phyloP scores from a whole-genome alignment of 2,113 vertebrate genomes.

The Zosterops borbonicus region DNA sequence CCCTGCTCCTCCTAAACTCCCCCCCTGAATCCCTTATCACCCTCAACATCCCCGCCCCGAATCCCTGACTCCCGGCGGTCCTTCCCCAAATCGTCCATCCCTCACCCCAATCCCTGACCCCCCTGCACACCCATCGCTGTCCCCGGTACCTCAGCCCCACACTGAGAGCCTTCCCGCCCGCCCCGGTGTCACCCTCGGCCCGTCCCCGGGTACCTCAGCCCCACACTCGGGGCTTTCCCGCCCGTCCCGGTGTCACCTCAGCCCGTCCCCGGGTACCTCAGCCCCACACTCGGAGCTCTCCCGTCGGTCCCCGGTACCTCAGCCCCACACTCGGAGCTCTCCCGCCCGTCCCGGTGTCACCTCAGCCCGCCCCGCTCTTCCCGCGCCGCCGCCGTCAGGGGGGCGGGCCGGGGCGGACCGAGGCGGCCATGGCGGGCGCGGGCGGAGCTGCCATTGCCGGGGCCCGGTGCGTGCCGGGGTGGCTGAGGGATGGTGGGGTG shows the following conservation, averaged over 20 bases:
- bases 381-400: not conserved
- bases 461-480: not conserved
- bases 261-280: not conserved
- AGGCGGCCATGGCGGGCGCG: not conserved
- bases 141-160: not conserved
- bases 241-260: no score
- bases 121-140: not conserved
- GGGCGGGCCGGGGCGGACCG: not conserved
- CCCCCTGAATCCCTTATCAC: not conserved
- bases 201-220: no score
- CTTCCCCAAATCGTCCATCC: no score
- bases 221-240: not conserved
- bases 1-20: not conserved
- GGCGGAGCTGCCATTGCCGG: rapidly evolving
- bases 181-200: rapidly evolving
- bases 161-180: not conserved
- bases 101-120: not conserved
- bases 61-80: not conserved
- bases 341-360: rapidly evolving
- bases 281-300: not conserved
- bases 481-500: rapidly evolving
- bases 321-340: no score
- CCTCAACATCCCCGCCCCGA: not conserved
- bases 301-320: not conserved
- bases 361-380: not conserved